Base-by-base conservation (phyloP, 2,888 invertebrate species). In the Protonemura montana region DNA sequence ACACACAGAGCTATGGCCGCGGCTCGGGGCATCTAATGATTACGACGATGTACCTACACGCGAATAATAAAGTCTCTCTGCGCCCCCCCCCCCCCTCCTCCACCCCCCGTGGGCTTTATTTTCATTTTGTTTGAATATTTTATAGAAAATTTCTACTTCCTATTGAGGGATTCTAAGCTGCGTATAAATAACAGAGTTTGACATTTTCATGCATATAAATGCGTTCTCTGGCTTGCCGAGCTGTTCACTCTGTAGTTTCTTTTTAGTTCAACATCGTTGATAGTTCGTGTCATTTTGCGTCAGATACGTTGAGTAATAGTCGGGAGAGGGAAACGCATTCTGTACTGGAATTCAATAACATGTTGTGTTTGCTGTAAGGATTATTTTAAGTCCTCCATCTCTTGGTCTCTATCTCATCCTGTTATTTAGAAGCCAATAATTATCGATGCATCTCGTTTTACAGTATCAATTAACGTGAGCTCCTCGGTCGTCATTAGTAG, bases 151-250 rank as follows among this genome's bases (percentile, higher is more conserved):
- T 35, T 59, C 59, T 59, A 59, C 59, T 10, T 59, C 59, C 59
- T 59, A 59, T 59, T 59, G 59, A 59, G 59, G 59, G 13, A 59
- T 59, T 59, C 59, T 59, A 59, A 59, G 59, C 59, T 59, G 59
- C 21, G 59, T 59, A 59, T 59, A 59, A 59, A 59, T 59, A 59
- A 21, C 21, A 59, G 59, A 21, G 59, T 59, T 59, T 59, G 59
- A 59, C 59, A 59, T 59, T 59, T 59, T 59, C 59, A 59, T 59
- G 59, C 59, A 59, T 59, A 59, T 13, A 59, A 59, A 59, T 59
- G 21, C 59, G 59, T 7, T 10, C 59, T 59, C 35, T 59, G 59
- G 59, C 2, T 59, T 59, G 7, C 21, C 59, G 21, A 2, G 59
- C 59, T 21, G 35, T 10, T 59, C 59, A 21, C 59, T 10, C 1